Base-by-base conservation (phyloP, 1,140 invertebrate species). In the Calliopsis andreniformis region DNA sequence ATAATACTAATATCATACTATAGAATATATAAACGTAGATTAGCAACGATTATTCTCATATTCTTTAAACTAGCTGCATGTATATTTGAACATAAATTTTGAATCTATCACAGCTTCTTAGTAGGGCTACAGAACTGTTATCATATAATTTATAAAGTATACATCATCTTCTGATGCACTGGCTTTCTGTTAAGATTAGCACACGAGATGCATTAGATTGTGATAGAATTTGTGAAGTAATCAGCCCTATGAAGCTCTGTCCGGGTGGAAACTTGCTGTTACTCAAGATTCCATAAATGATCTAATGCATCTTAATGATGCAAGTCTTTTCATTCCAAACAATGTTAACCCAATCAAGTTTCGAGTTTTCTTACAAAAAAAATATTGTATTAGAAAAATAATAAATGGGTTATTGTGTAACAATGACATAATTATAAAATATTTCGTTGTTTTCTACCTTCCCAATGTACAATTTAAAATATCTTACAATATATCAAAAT, bases 321-420 rank as follows among this genome's bases (percentile, higher is more conserved):
- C 79, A 76, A 81, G 80, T 87, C 42, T 87, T 78, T 87, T 86
- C 87, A 88, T 88, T 88, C 86, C 87, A 79, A 83, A 68, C 78
- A 83, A 75, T 82, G 83, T 76, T 87, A 86, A 83, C 56, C 59
- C 68, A 75, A 62, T 67, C 53, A 39, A 70, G 62, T 81, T 79
- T 72, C 64, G 32, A 66, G 75, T 77, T 82, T 82, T 80, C 62
- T 72, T 80, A 77, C 23, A 73, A 58, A 70, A n/a, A 68, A 68
- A 25, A 68, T 77, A 67, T 76, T 82, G 67, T 77, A 63, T 70
- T 66, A 70, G 39, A 82, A 75, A 76, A 59, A 30, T 62, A 82
- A 82, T 80, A 82, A 80, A 77, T 80, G 78, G 78, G 78, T 82
- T 82, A 78, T 75, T 72, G 30, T 72, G 14, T 56, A 72, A 77